Evolutionary conservation across 2,113 vertebrate species (phyloP).

Genomic region (Eleginops maclovinus): DNA sequence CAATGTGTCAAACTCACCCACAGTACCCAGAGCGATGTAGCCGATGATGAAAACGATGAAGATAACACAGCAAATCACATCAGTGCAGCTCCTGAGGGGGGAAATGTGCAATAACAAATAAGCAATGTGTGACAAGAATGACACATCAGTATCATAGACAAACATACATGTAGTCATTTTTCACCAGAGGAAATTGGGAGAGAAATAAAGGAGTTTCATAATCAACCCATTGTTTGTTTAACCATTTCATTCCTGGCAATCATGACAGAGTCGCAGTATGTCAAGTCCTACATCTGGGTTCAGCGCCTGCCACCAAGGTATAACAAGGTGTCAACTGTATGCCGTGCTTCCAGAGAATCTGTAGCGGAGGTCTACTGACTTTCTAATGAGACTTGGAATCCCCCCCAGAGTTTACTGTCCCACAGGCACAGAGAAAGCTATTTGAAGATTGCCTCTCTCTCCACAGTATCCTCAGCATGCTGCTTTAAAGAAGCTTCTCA

Average conservation of each 20-base stretch:
- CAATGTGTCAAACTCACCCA: conserved; percentile 89
- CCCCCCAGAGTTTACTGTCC: conserved; percentile 58
- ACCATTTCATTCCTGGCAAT: background rate
- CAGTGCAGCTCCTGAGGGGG: conserved; percentile 89
- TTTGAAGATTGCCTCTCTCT: conserved; percentile 63
- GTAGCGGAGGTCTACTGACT: conserved; percentile 47
- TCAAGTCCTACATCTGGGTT: conserved; percentile 12
- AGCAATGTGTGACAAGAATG: conserved; percentile 2
- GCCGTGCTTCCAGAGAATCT: conserved; percentile 35
- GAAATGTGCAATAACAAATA: conserved; percentile 20
- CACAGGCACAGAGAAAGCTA: conserved; percentile 59
- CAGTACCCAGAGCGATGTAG: conserved; percentile 93
- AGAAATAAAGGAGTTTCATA: background rate
- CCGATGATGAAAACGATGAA: conserved; percentile 92
- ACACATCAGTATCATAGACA: background rate
- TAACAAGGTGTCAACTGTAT: conserved; percentile 42
- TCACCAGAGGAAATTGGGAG: background rate
- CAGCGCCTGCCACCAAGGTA: conserved; percentile 13
- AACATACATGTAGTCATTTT: background rate
- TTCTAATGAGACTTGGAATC: conserved; percentile 66
- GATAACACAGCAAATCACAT: conserved; percentile 91
- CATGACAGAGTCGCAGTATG: background rate
- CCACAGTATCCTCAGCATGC: conserved; percentile 27
- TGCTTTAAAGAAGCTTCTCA: conserved; percentile 40
- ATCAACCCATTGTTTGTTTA: background rate